These are phyloP conservation scores for Gadopsis marmoratus DNA, from an alignment of 2,797 vertebrate species.

Conservation along the genomic window DNA sequence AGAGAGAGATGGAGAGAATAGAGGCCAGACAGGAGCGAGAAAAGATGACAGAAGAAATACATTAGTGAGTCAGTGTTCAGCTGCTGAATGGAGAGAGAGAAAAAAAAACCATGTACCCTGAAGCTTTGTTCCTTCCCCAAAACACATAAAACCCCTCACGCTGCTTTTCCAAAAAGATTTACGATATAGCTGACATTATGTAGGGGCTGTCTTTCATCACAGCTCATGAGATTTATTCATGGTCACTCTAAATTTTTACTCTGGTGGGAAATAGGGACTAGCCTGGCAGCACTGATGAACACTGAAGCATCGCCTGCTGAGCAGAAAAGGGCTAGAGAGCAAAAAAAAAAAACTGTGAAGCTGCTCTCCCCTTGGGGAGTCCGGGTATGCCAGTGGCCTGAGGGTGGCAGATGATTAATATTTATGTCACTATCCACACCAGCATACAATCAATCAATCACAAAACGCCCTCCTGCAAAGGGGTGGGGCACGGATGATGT, in stretches of 20 bases:
- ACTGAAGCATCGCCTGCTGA: slow-evolving; percentile 32
- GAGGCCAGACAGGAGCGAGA: slow-evolving; percentile 53
- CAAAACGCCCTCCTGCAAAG: slow-evolving; percentile 74
- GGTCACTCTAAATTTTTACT: slow-evolving; percentile 58
- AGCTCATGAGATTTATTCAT: slow-evolving; percentile 59
- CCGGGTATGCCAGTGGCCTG: slow-evolving; percentile 69
- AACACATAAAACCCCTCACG: slow-evolving; percentile 50
- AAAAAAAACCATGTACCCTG: slow-evolving; percentile 5
- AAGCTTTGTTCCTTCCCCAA: slow-evolving; percentile 36
- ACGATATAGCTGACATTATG: slow-evolving; percentile 42
- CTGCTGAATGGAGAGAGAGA: not conserved
- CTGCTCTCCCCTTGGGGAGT: slow-evolving; percentile 58
- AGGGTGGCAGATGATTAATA: slow-evolving; percentile 82
- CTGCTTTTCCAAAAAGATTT: slow-evolving; percentile 10
- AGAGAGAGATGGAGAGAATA: slow-evolving; percentile 50
- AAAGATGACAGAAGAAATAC: slow-evolving; percentile 55
- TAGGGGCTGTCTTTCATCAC: slow-evolving; percentile 28
- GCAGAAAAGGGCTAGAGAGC: slow-evolving; percentile 33
- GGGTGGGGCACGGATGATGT: slow-evolving; percentile 69
- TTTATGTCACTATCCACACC: slow-evolving; percentile 82
- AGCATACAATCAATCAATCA: slow-evolving; percentile 84
- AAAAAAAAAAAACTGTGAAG: slow-evolving; percentile 60
- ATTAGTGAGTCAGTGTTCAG: slow-evolving; percentile 33
- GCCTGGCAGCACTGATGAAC: slow-evolving; percentile 44
- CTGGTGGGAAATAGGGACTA: slow-evolving; percentile 68